Evolutionary conservation across 2,113 vertebrate genomes (phyloP).

Genomic region (Dipodomys stephensi): DNA sequence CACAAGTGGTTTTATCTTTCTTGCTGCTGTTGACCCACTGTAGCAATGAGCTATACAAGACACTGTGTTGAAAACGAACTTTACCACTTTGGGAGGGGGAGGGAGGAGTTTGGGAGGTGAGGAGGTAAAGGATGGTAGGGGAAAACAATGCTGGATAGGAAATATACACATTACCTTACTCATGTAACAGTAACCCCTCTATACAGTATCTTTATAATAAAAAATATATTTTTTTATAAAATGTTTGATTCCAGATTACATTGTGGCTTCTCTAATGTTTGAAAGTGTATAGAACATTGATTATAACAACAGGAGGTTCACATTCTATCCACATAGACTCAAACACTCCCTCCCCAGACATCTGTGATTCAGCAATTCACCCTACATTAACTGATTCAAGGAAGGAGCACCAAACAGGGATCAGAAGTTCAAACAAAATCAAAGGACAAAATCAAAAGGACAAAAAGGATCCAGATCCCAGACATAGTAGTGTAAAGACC

Average conservation of each 20-base stretch:
- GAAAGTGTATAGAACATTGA: slow-evolving; percentile 94
- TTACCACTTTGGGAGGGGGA: too few relatives aligned
- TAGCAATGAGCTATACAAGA: too few relatives aligned
- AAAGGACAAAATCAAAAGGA: slow-evolving; percentile 80
- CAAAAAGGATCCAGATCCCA: slow-evolving; percentile 71
- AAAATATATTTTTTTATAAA: slow-evolving; percentile 65
- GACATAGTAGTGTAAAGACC: slow-evolving; percentile 85
- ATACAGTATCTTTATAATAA: too few relatives aligned
- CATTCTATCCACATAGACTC: slow-evolving; percentile 90
- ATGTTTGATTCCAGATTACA: slow-evolving; percentile 95
- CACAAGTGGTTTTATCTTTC: too few relatives aligned
- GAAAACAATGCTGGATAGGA: too few relatives aligned
- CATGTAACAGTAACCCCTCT: too few relatives aligned
- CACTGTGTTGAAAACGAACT: too few relatives aligned
- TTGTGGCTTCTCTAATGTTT: slow-evolving; percentile 90
- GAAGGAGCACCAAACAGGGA: slow-evolving; percentile 83
- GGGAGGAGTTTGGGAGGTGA: too few relatives aligned
- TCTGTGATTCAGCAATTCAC: slow-evolving; percentile 87
- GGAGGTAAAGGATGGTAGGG: too few relatives aligned
- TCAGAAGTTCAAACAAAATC: slow-evolving; percentile 85
- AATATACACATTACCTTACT: too few relatives aligned
- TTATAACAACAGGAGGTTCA: slow-evolving; percentile 93
- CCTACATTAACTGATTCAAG: slow-evolving; percentile 86
- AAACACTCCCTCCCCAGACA: slow-evolving; percentile 83
- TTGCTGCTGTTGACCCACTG: too few relatives aligned